Conservation (phyloP, 2,888 invertebrate genomes). For the Leucophora obtusa region DNA sequence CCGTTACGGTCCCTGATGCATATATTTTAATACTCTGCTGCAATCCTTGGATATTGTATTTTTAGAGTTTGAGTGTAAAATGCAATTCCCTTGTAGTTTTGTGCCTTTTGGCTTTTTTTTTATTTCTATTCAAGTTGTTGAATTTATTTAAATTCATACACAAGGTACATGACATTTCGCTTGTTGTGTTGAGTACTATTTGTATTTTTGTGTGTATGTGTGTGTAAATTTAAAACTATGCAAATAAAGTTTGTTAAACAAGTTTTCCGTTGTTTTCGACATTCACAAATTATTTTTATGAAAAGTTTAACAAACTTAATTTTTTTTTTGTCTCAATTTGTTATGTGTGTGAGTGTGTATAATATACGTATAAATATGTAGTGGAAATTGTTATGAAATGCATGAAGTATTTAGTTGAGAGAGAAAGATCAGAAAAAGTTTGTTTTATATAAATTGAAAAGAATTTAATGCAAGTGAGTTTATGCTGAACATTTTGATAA, state of each 20-base stretch:
- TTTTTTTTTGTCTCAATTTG: conserved; percentile 4
- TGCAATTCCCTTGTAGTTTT: conserved; percentile 47
- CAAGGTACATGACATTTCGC: conserved; percentile 54
- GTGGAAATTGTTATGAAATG: conserved; percentile 14
- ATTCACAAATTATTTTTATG: conserved; percentile 59
- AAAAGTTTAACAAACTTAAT: conserved; percentile 49
- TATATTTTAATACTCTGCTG: conserved; percentile 2
- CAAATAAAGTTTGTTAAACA: conserved; percentile 58
- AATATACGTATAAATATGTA: neutral
- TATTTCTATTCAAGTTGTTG: conserved; percentile 27
- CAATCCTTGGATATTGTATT: neutral
- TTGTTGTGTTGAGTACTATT: conserved; percentile 18
- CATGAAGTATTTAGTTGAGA: neutral
- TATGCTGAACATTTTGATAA: neutral
- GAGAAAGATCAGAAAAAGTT: neutral
- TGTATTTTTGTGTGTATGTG: conserved; percentile 5
- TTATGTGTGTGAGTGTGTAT: neutral
- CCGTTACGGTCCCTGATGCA: too few species aligned
- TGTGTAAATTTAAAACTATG: conserved; percentile 30
- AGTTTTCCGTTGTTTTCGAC: conserved; percentile 58
- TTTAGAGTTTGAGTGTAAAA: conserved; percentile 28
- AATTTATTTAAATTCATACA: conserved; percentile 50
- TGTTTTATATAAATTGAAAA: conserved; percentile 7
- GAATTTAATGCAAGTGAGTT: neutral
- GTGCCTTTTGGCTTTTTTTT: conserved; percentile 47